phyloP scores from a whole-genome alignment of 2,888 invertebrate genomes.

The Drosophila kambysellisi region DNA sequence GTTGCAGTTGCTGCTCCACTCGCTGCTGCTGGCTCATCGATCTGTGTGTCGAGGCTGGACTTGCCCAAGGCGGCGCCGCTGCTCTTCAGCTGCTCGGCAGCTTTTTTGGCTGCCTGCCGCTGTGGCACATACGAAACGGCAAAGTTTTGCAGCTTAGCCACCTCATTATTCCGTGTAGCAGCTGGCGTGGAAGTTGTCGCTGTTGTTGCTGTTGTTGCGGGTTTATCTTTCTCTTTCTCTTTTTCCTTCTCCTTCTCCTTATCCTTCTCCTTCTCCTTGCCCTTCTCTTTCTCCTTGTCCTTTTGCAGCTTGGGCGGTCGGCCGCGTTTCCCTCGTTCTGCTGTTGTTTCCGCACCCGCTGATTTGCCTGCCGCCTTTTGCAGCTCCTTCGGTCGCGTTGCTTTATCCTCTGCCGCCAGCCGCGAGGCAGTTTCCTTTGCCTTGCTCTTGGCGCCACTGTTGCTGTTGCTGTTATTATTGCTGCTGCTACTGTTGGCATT shows the following conservation, averaged over 20 bases:
- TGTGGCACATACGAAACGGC: constrained; percentile 94
- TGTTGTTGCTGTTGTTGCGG: constrained; percentile 4
- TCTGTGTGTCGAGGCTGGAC: constrained; percentile 52
- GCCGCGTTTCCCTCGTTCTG: constrained; percentile 83
- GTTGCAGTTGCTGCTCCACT: constrained; percentile 12
- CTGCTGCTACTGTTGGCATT: constrained; percentile 50
- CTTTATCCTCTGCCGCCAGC: constrained; percentile 36
- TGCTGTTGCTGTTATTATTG: constrained; percentile 42
- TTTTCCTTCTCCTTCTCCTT: constrained; percentile 10
- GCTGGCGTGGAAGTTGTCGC: neutral
- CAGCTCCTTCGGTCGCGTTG: constrained; percentile 12
- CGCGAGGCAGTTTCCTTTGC: constrained; percentile 33
- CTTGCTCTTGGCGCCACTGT: constrained; percentile 77
- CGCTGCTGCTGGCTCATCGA: constrained; percentile 24
- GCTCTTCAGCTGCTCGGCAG: constrained; percentile 95
- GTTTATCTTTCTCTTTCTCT: constrained; percentile 50
- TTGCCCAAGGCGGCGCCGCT: constrained; percentile 88
- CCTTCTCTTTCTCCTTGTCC: constrained; percentile 62
- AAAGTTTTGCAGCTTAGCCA: constrained; percentile 85
- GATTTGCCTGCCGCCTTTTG: constrained; percentile 53
- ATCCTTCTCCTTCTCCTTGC: constrained; percentile 32
- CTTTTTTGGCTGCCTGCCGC: constrained; percentile 95
- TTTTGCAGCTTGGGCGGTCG: constrained; percentile 81
- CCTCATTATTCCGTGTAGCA: constrained; percentile 80
- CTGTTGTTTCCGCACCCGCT: constrained; percentile 55